Evolutionary conservation across 1,140 invertebrate species (phyloP), one percentile per base, ranked within the genome.

Genomic region (Archegozetes longisetosus): DNA sequence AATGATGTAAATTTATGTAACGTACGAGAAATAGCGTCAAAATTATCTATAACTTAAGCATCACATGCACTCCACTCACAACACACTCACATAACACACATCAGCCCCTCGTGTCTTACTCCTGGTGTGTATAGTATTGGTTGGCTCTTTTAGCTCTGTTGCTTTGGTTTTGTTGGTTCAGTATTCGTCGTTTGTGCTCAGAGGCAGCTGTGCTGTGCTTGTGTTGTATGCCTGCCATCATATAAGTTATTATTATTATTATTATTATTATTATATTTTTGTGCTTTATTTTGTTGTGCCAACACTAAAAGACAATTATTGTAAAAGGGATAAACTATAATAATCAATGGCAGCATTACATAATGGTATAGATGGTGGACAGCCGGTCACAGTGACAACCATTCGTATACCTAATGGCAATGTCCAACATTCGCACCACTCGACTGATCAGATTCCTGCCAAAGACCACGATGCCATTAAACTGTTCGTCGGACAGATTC

Each of bases 401-500:
- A 40, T 40, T 40, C 32, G 17, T 40, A 40, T 40, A 40, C 17
- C 32, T 9, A 40, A 40, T 40, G 32, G 32, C 17, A 40, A 40
- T 40, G 17, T 40, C 17, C 32, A 40, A 40, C 32, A 40, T 40
- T 9, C 6, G 6, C 6, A 40, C 17, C 32, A 40, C 32, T 9
- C 17, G 6, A 40, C 6, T 17, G 32, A 40, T 40, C 17, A 6
- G 17, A 17, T 9, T 40, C 32, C 32, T 12, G 20, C 4, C 60
- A 77, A 78, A 66, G 76, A 78, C 53, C 68, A 70, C 53, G 76
- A 79, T 63, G 82, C 86, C 22, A 80, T 89, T 50, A 91, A 91
- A 72, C 76, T 92, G 29, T 92, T 92, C 71, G 84, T 92, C 40
- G 88, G 88, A n/a, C 88, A 94, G 73, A 92, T 94, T 64, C 89